These are phyloP conservation scores for Idaea biselata DNA, from an alignment of 2,888 invertebrate genomes.

Conservation along the genomic window DNA sequence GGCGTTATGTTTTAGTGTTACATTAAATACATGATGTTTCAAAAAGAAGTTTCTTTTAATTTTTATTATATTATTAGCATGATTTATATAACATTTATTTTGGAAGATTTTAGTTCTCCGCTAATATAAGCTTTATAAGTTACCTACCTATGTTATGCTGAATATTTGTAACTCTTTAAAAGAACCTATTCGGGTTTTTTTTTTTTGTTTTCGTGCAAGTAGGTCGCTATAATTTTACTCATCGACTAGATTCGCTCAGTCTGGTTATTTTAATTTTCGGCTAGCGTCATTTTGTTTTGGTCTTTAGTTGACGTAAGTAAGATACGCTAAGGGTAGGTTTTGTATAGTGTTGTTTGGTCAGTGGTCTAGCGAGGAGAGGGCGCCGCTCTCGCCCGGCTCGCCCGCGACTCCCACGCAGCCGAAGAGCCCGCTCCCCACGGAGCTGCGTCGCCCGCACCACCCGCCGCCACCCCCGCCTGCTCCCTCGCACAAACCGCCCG, in stretches of 20 bases:
- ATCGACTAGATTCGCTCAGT: slow-evolving; percentile 24
- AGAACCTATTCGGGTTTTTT: slow-evolving; percentile 34
- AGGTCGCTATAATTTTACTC: slow-evolving; percentile 47
- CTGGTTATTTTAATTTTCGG: slow-evolving; percentile 28
- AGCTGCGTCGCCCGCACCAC: slow-evolving; percentile 41
- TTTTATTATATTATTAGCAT: slow-evolving; percentile 45
- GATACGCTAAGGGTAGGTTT: slow-evolving; percentile 45
- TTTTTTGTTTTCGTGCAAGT: slow-evolving; percentile 71
- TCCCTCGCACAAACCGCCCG: slow-evolving; percentile 68
- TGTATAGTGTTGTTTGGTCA: slow-evolving; percentile 75
- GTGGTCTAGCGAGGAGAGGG: slow-evolving; percentile 66
- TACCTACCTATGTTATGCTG: slow-evolving; percentile 33
- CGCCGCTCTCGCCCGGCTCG: slow-evolving; percentile 64
- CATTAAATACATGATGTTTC: slow-evolving; percentile 71
- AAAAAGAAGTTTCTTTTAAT: slow-evolving; percentile 50
- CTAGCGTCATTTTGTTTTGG: slow-evolving; percentile 48
- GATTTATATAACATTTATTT: slow-evolving; percentile 72
- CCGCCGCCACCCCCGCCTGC: slow-evolving; percentile 56
- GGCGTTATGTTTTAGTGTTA: slow-evolving; percentile 71
- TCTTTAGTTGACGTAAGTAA: slow-evolving; percentile 43
- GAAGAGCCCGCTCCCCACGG: slow-evolving; percentile 38
- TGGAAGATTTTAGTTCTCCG: slow-evolving; percentile 70
- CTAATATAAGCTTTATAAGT: slow-evolving; percentile 38
- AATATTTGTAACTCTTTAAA: slow-evolving; percentile 26
- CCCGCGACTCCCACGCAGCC: slow-evolving; percentile 64